Conservation (phyloP, 2,888 invertebrate species). For the Zootermopsis nevadensis region DNA sequence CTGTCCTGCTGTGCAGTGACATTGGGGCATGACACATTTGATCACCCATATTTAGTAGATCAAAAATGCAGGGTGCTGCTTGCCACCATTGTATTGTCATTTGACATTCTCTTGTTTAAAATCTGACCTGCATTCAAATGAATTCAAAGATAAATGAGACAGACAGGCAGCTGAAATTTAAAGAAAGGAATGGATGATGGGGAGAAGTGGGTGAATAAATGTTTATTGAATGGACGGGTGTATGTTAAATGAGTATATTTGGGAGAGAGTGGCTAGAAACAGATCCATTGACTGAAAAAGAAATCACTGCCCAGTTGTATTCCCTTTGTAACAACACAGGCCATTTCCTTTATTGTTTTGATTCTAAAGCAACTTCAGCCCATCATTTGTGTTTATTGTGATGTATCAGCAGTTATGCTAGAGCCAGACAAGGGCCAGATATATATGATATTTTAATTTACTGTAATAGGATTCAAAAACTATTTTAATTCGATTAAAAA, state of each 20-base stretch:
- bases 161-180: not conserved
- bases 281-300: conserved; percentile 19
- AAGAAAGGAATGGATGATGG: not conserved
- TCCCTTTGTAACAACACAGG: conserved; percentile 3
- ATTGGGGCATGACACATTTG: not conserved
- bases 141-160: not conserved
- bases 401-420: not conserved
- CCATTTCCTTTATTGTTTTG: not conserved
- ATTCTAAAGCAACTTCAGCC: conserved; percentile 29
- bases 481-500: not conserved
- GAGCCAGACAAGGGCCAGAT: not conserved
- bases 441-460: not conserved
- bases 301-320: conserved; percentile 30
- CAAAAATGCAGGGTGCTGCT: not conserved
- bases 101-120: not conserved
- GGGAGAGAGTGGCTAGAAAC: not conserved
- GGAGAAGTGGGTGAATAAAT: not conserved
- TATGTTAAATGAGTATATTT: not conserved
- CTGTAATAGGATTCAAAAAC: not conserved
- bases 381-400: not conserved
- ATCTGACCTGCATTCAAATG: conserved; percentile 17
- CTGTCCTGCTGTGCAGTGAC: not conserved
- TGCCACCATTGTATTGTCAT: conserved; percentile 11
- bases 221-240: not conserved
- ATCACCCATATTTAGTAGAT: not conserved